Evolutionary conservation across 1,140 invertebrate genomes (phyloP).

Genomic region (Diachasma alloeum): DNA sequence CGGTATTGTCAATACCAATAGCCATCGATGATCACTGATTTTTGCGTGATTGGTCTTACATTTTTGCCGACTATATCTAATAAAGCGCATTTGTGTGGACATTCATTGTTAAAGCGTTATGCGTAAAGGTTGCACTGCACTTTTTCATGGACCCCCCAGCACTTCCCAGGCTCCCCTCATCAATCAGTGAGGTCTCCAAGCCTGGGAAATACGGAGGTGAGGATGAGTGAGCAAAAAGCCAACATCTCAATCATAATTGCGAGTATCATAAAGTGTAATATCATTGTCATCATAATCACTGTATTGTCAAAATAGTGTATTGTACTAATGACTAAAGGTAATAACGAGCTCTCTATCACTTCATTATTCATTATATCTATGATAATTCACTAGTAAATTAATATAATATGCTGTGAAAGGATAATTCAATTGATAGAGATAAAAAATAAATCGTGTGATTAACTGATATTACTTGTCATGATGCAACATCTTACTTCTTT

Average conservation of each 20-base stretch:
- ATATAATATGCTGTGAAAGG: not conserved
- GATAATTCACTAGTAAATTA: not conserved
- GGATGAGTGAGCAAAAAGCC: not conserved
- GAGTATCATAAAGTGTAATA: not conserved
- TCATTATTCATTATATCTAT: not conserved
- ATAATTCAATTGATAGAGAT: slow-evolving; percentile 9
- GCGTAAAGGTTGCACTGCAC: not conserved
- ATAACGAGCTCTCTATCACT: not conserved
- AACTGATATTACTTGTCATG: slow-evolving; percentile 60
- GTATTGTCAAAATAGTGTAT: not conserved
- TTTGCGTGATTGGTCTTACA: not conserved
- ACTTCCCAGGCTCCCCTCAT: not conserved
- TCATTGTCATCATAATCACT: not conserved
- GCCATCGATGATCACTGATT: not conserved
- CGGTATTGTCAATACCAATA: not conserved
- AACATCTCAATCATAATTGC: not conserved
- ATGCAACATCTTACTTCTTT: slow-evolving; percentile 87
- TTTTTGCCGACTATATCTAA: not conserved
- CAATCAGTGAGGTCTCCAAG: not conserved
- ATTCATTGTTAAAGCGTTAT: not conserved
- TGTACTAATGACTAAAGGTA: not conserved
- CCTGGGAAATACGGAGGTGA: not conserved
- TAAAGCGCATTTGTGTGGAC: not conserved
- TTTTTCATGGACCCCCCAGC: not conserved
- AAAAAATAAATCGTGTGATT: slow-evolving; percentile 22